Evolutionary conservation across 1,140 invertebrate species (phyloP), one percentile per base, ranked within the genome.

Genomic region (Steinernema feltiae): DNA sequence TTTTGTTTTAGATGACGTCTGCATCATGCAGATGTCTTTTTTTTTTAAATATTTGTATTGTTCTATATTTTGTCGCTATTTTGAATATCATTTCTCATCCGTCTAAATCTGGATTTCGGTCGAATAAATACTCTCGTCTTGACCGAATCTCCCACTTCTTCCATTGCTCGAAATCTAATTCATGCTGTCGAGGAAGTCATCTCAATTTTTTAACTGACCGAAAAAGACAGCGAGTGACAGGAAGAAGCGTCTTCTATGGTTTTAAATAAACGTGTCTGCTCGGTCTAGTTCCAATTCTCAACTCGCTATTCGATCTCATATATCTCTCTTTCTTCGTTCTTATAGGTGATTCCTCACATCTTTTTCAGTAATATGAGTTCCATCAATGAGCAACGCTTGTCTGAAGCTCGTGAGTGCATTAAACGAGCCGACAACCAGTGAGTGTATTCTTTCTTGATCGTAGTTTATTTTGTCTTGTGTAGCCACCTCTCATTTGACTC

Each of bases 321-420:
- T 63, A 63, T 63, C 53, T 63, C 24, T 27, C n/a, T n/a, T 63
- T 63, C 3, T 21, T 15, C 24, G 7, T 63, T 27, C 2, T 27
- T 63, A 7, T 27, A 27, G 53, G 53, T 27, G 3, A 21, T 3
- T 63, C 53, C 7, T 41, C 53, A 12, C 24, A 46, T 21, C 24
- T 27, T 21, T 78, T 78, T 76, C 74, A 29, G 41, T 48, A 18
- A 17, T 30, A 76, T 76, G 78, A 63, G 53, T 63, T 69, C 31
- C 18, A 74, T 72, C 35, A 80, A 80, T 7, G 78, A 79, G 27
- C 35, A 72, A n/a, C 75, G 78, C 30, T 48, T 79, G 7, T 32
- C 35, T 0, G 78, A 79, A 77, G 78, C 78, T 24, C 70, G 72
- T 12, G 78, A 77, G 30, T 79, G 78, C 48, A 74, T 80, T n/a